Base-by-base conservation (phyloP, 2,888 invertebrate genomes). In the Caenorhabditis sp. region DNA sequence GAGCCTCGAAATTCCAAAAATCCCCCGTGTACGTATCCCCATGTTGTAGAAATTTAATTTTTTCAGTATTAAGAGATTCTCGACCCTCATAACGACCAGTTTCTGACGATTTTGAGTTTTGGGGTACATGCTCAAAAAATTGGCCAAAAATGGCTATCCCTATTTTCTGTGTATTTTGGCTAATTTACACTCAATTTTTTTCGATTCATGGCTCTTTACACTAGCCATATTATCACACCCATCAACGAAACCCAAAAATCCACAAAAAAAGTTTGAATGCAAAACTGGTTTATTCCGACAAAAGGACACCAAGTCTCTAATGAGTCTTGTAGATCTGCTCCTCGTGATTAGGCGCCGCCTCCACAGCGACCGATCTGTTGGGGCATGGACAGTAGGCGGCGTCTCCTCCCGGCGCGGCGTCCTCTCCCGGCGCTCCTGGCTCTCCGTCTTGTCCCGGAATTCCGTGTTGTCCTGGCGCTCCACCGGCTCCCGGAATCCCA, bases 351-450 rank as follows among this genome's bases (percentile, higher is more conserved):
- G 70, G 51, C 2, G 84, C 22, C 0, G 75, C 75, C 56, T 76
- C 80, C 31, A 80, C 80, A 35, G 80, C 80, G 19, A 80, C 75
- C 12, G 70, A 66, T 80, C 80, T 76, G 51, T 38, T 64, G n/a
- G 84, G 84, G 61, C 84, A 84, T 38, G 80, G 77, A 51, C 84
- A 84, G 31, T 84, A 84, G 16, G 84, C 75, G 58, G 84, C 84
- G 35, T 84, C 84, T 31, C 70, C 70, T 63, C 84, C 84, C 35
- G 84, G 77, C 31, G 59, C 63, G 10, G 74, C 84, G 22, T 84
- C 84, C 72, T 80, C 84, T 84, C 84, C 84, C 35, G 80, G 80
- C 16, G 35, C 72, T 73, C 84, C 84, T 49, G 80, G 80, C 59
- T 80, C 70, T 76, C 84, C 84, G 44, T 84, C 84, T 19, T 38